Evolutionary conservation across 1,140 invertebrate genomes (phyloP).

Genomic region (Trachymyrmex septentrionalis): DNA sequence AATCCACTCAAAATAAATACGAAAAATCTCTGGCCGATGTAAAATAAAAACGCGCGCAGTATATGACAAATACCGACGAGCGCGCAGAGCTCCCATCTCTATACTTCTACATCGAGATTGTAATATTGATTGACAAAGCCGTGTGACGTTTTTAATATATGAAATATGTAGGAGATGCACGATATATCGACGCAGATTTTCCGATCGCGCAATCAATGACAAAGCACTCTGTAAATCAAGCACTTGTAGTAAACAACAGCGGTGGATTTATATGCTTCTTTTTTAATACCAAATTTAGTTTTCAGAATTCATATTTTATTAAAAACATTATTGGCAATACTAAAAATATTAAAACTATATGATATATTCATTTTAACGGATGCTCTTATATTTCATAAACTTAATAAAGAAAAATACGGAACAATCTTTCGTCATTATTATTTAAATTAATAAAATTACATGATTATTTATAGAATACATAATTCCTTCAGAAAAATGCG

Average conservation of each 20-base stretch:
- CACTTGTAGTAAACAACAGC: slow-evolving; percentile 19
- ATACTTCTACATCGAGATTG: slow-evolving; percentile 46
- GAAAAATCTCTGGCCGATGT: slow-evolving; percentile 53
- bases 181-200: slow-evolving; percentile 44
- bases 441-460: neutral
- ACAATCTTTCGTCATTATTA: neutral
- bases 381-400: neutral
- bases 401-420: neutral
- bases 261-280: slow-evolving; percentile 10
- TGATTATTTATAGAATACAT: neutral
- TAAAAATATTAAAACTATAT: neutral
- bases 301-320: slow-evolving; percentile 17
- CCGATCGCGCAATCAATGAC: slow-evolving; percentile 38
- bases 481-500: neutral
- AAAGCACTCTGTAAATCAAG: slow-evolving; percentile 42
- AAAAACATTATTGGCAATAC: neutral
- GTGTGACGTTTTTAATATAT: slow-evolving; percentile 52
- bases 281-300: neutral
- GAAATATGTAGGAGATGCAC: slow-evolving; percentile 43
- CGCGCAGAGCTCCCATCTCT: slow-evolving; percentile 22
- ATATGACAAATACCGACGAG: slow-evolving; percentile 42
- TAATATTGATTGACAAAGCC: slow-evolving; percentile 60
- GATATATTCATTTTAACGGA: neutral
- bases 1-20: slow-evolving; percentile 59
- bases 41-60: slow-evolving; percentile 42